These are phyloP conservation scores for Halcyon malimbica DNA, from an alignment of 2,113 vertebrate genomes.

Conservation along the genomic window DNA sequence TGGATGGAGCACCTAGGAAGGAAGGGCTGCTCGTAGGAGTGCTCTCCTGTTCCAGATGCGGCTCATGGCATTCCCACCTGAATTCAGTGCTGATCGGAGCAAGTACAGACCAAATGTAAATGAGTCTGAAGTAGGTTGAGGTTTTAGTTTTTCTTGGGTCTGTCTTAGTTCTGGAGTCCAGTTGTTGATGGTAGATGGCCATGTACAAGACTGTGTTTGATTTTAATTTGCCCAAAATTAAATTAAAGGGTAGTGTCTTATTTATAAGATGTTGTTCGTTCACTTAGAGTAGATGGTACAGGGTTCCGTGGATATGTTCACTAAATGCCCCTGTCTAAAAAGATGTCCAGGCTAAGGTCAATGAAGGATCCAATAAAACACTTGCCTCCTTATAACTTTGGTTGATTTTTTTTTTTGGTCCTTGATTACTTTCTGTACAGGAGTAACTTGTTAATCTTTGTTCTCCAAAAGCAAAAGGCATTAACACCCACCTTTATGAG, in stretches of 20 bases:
- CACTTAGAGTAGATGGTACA: neutral
- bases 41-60: neutral
- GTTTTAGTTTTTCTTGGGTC: neutral
- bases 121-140: neutral
- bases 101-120: rapidly evolving
- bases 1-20: neutral
- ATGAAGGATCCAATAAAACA: neutral
- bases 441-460: neutral
- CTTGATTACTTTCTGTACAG: neutral
- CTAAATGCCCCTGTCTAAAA: neutral
- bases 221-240: neutral
- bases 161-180: neutral
- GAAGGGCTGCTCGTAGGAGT: neutral
- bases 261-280: neutral
- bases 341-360: neutral
- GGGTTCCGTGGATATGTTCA: neutral
- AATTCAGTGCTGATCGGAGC: neutral
- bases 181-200: neutral
- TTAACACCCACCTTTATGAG: neutral
- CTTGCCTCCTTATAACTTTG: neutral
- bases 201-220: neutral
- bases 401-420: neutral
- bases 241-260: neutral
- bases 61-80: neutral
- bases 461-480: neutral